Percentiles rank a stretch among this genome's conserved stretches.
Evolutionary conservation across 2,888 invertebrate genomes (phyloP).

Genomic region (Pecten maximus): DNA sequence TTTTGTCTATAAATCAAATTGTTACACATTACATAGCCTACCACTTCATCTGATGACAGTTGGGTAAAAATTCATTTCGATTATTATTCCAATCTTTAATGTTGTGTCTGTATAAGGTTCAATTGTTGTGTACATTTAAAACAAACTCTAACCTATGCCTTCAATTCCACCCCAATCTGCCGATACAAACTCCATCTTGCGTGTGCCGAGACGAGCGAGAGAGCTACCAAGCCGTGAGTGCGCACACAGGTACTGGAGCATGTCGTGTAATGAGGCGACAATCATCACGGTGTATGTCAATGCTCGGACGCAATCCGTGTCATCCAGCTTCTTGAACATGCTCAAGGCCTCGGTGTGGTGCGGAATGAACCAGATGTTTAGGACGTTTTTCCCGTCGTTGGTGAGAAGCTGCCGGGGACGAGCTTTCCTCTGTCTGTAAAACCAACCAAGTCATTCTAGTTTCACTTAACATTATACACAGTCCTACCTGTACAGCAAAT

Average conservation of each 20-base stretch:
- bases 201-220: constrained; percentile 74
- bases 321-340: constrained; percentile 79
- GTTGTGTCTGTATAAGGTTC: no score
- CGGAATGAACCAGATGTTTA: constrained; percentile 82
- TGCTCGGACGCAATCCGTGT: constrained; percentile 72
- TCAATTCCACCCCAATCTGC: constrained; percentile 82
- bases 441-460: constrained; percentile 40
- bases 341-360: constrained; percentile 79
- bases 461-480: not conserved
- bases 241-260: constrained; percentile 81
- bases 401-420: constrained; percentile 78
- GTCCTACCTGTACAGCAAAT: not conserved
- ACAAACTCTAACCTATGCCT: constrained; percentile 75
- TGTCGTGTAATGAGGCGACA: constrained; percentile 80
- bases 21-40: no score
- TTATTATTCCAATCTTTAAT: no score
- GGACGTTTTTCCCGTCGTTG: constrained; percentile 76
- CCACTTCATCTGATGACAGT: no score
- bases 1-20: no score
- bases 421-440: constrained; percentile 69
- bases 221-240: constrained; percentile 79
- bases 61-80: no score
- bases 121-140: not conserved
- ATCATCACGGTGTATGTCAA: constrained; percentile 74
- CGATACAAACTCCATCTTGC: constrained; percentile 77